Percentiles rank a stretch among this genome's conserved stretches.
Evolutionary conservation across 1,140 invertebrate genomes (phyloP).

Genomic region (Scaptomyza hsui): DNA sequence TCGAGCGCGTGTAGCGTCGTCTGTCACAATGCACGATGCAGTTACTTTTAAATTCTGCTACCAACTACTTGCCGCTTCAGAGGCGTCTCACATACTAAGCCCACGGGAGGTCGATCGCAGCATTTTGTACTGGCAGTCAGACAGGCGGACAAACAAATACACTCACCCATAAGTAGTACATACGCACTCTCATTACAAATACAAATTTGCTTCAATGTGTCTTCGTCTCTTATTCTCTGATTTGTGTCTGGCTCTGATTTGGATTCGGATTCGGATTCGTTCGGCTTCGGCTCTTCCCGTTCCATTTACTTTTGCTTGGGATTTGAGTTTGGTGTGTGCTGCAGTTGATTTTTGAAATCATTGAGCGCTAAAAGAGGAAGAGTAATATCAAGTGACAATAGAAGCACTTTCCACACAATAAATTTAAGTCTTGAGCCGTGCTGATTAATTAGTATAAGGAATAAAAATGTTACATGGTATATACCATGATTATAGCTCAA

Average conservation of each 20-base stretch:
- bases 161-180: slow-evolving; percentile 17
- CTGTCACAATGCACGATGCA: slow-evolving; percentile 10
- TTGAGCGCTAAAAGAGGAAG: slow-evolving; percentile 48
- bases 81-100: slow-evolving; percentile 80
- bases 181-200: slow-evolving; percentile 43
- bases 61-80: slow-evolving; percentile 75
- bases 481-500: not conserved
- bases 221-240: slow-evolving; percentile 5
- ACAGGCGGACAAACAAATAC: slow-evolving; percentile 2
- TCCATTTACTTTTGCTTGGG: slow-evolving; percentile 53
- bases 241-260: slow-evolving; percentile 2
- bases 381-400: slow-evolving; percentile 59
- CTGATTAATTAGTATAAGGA: not conserved
- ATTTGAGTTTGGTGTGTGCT: slow-evolving; percentile 16
- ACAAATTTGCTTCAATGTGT: slow-evolving; percentile 13
- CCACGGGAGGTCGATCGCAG: slow-evolving; percentile 76
- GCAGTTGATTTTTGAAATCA: slow-evolving; percentile 56
- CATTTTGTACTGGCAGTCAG: slow-evolving; percentile 60
- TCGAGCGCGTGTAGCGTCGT: slow-evolving; percentile 34
- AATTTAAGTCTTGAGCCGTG: not conserved
- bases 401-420: slow-evolving; percentile 27
- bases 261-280: slow-evolving; percentile 40
- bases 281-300: slow-evolving; percentile 60
- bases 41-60: slow-evolving; percentile 45
- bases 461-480: no score